A percentile compares a stretch with the other conserved stretches of the same genome.
These are phyloP conservation scores for Diplazon laetatorius DNA, from an alignment of 2,888 invertebrate genomes.

Conservation along the genomic window DNA sequence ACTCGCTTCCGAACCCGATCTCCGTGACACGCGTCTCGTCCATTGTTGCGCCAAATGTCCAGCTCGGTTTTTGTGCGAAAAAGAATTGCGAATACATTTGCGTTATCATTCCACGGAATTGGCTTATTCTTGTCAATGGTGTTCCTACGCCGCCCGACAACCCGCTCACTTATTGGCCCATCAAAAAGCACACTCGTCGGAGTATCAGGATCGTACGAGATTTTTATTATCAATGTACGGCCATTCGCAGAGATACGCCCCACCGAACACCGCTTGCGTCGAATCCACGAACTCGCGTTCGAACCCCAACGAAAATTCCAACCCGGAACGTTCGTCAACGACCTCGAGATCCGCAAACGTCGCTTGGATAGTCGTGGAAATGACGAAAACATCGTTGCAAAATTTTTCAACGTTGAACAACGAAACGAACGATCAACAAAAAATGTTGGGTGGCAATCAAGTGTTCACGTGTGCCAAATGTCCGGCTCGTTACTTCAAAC, in stretches of 20 bases:
- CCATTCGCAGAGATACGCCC: slow-evolving; percentile 86
- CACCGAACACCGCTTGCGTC: slow-evolving; percentile 84
- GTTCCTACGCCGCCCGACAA: slow-evolving; percentile 90
- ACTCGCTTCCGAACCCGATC: slow-evolving; percentile 76
- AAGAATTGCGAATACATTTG: slow-evolving; percentile 89
- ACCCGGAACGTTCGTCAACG: slow-evolving; percentile 18
- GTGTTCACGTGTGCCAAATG: slow-evolving; percentile 86
- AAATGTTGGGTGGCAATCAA: slow-evolving; percentile 69
- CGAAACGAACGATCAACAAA: slow-evolving; percentile 62
- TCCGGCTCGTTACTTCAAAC: slow-evolving; percentile 89
- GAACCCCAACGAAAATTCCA: slow-evolving; percentile 40
- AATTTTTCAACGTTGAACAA: slow-evolving; percentile 2
- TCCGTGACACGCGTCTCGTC: slow-evolving; percentile 80
- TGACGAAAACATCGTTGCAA: slow-evolving; percentile 30
- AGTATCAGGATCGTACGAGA: slow-evolving; percentile 91
- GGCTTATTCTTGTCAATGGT: slow-evolving; percentile 88
- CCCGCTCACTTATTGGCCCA: slow-evolving; percentile 88
- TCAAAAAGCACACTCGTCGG: slow-evolving; percentile 88
- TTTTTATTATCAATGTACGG: slow-evolving; percentile 87
- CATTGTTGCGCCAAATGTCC: slow-evolving; percentile 93
- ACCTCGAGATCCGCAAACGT: slow-evolving; percentile 63
- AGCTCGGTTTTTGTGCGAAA: slow-evolving; percentile 90
- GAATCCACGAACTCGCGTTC: no score
- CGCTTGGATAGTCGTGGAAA: slow-evolving; percentile 79
- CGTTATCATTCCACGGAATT: slow-evolving; percentile 87